phyloP scores from a whole-genome alignment of 1,140 invertebrate genomes.

The Drosophila erecta region DNA sequence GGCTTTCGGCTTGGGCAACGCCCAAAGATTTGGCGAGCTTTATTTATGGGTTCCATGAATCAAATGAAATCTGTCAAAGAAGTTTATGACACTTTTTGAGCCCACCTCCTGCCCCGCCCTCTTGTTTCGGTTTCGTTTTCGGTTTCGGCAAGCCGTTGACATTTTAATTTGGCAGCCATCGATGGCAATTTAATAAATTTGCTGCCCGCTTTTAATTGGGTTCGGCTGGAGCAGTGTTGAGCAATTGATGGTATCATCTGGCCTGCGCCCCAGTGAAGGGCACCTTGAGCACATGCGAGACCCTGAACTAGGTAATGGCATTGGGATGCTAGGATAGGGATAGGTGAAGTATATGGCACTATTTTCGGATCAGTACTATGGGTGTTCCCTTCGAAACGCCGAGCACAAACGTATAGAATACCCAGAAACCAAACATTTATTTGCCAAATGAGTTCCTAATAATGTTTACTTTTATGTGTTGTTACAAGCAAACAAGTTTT shows the following conservation, averaged over 20 bases:
- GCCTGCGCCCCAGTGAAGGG: slow-evolving; percentile 36
- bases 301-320: slow-evolving; percentile 35
- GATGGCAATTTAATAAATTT: slow-evolving; percentile 80
- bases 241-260: slow-evolving; percentile 52
- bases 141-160: slow-evolving; percentile 56
- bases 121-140: not conserved
- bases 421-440: too few species aligned
- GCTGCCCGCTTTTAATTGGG: slow-evolving; percentile 64
- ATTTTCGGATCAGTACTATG: slow-evolving; percentile 12
- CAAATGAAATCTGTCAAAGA: slow-evolving; percentile 79
- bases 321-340: not conserved
- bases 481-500: too few species aligned
- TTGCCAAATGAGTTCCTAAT: too few species aligned
- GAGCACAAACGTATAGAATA: too few species aligned
- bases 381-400: too few species aligned
- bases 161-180: slow-evolving; percentile 81
- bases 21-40: slow-evolving; percentile 55
- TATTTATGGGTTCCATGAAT: slow-evolving; percentile 74
- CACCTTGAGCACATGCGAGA: slow-evolving; percentile 37
- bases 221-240: slow-evolving; percentile 52
- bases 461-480: too few species aligned
- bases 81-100: slow-evolving; percentile 74
- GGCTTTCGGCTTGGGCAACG: slow-evolving; percentile 44
- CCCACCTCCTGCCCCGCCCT: slow-evolving; percentile 2
- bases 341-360: not conserved